These are phyloP conservation scores for Beroe ovata DNA, from an alignment of 37 sponge, comb jelly and placozoan species.

Conservation along the genomic window DNA sequence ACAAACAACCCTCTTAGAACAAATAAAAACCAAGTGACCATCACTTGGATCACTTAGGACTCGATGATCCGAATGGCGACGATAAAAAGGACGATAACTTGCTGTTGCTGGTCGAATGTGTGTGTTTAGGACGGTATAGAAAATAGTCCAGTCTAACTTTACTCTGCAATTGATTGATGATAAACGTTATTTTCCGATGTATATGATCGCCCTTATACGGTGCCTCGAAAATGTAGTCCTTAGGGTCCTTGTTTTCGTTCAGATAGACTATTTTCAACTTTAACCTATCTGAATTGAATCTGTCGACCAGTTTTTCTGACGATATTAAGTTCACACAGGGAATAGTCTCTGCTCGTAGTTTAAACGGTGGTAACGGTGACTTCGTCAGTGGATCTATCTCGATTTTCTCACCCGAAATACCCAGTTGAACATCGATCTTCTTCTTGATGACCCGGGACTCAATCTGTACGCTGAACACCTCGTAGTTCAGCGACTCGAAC, in stretches of 20 bases:
- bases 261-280: conserved; percentile 43
- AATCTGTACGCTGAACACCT: conserved; percentile 51
- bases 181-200: conserved; percentile 57
- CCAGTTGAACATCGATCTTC: conserved; percentile 58
- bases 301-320: background rate
- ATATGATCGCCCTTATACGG: conserved; percentile 31
- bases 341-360: conserved; percentile 37
- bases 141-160: conserved; percentile 38
- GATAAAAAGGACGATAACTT: conserved; percentile 7
- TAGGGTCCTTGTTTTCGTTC: conserved; percentile 30
- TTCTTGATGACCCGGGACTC: conserved; percentile 48
- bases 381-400: conserved; percentile 57
- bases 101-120: conserved; percentile 4
- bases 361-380: conserved; percentile 29
- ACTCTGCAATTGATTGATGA: conserved; percentile 53
- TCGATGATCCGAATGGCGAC: background rate
- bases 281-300: background rate
- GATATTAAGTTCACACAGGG: conserved; percentile 14
- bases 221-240: conserved; percentile 40
- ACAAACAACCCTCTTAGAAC: no score
- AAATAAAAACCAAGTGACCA: no score
- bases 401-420: conserved; percentile 60
- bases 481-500: conserved; percentile 48
- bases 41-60: background rate
- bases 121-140: background rate